Conservation (phyloP, 2,797 vertebrate species). For the Dromococcyx pavoninus region DNA sequence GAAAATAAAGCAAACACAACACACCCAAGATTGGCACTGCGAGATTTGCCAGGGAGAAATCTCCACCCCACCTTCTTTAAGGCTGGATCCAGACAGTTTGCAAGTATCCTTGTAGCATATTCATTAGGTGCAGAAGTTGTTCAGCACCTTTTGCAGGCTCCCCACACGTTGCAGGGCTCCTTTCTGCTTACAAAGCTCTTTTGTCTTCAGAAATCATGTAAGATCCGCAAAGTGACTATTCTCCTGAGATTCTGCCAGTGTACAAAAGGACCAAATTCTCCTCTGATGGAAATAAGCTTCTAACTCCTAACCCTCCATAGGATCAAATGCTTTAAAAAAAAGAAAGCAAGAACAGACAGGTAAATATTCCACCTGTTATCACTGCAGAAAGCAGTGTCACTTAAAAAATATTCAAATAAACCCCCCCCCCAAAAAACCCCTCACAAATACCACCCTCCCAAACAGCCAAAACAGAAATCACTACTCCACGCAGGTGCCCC, state of each 20-base stretch:
- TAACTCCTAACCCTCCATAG: not conserved
- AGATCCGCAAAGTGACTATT: not conserved
- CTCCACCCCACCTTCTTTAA: not conserved
- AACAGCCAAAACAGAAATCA: not conserved
- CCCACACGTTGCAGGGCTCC: not conserved
- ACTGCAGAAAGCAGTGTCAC: not conserved
- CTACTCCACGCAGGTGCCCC: not conserved
- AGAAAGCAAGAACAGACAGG: not conserved
- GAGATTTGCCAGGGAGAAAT: not conserved
- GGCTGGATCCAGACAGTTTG: not conserved
- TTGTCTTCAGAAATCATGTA: not conserved
- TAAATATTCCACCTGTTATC: not conserved
- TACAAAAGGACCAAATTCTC: not conserved
- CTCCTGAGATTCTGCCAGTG: not conserved
- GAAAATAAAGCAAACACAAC: not conserved
- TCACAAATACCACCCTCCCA: not conserved
- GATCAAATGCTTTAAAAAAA: not conserved
- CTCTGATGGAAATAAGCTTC: not conserved
- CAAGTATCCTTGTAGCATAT: not conserved
- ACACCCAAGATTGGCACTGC: accelerated
- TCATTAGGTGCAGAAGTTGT: not conserved
- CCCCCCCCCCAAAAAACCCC: too few relatives aligned
- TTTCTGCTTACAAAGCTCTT: not conserved
- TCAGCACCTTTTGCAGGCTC: not conserved
- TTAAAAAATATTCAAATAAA: not conserved